Evolutionary conservation across 2,797 vertebrate species (phyloP).

Genomic region (Thaleichthys pacificus): DNA sequence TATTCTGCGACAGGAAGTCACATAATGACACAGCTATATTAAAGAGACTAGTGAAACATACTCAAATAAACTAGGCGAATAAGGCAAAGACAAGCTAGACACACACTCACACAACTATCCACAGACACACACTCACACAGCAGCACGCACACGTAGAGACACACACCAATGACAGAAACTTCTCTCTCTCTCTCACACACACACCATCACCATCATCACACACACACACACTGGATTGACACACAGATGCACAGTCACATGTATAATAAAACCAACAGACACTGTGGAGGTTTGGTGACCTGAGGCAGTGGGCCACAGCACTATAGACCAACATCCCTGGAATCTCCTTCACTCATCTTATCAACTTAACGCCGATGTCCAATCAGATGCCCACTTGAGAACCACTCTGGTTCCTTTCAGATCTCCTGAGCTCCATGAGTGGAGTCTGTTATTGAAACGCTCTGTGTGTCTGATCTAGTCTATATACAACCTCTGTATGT

Average conservation of each 20-base stretch:
- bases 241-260: conserved; percentile 3
- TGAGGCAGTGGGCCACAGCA: background rate
- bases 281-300: background rate
- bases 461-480: background rate
- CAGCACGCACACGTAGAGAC: background rate
- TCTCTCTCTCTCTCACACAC: conserved; percentile 23
- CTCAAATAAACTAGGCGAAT: conserved; percentile 70
- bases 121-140: background rate
- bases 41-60: conserved; percentile 62
- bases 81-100: conserved; percentile 57
- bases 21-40: conserved; percentile 41
- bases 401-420: conserved; percentile 34
- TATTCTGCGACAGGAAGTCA: conserved; percentile 74
- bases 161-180: background rate
- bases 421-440: background rate
- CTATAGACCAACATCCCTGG: background rate
- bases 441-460: background rate
- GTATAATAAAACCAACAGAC: conserved; percentile 39
- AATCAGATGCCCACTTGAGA: conserved; percentile 47
- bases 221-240: background rate
- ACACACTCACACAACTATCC: conserved; percentile 34
- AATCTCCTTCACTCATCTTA: conserved; percentile 31
- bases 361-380: conserved; percentile 46
- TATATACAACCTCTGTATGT: background rate
- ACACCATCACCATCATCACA: background rate